Evolutionary conservation across 2,888 invertebrate genomes (phyloP), one percentile per base, ranked within the genome.

Genomic region (Eilema depressum): DNA sequence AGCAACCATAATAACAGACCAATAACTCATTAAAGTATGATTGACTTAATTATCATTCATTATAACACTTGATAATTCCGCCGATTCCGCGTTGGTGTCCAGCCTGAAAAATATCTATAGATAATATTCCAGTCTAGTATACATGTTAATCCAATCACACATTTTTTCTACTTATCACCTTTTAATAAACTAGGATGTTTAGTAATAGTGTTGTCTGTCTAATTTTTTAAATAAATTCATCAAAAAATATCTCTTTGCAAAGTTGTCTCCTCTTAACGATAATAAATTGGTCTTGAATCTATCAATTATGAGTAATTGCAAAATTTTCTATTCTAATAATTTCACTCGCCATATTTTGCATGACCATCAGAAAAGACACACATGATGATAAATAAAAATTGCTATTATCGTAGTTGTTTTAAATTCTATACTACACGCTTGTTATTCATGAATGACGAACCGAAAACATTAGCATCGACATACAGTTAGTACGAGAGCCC

Each of bases 361-460:
- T 25, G 14, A 59, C 26, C 0, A 26, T 59, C 7, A 14, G 26
- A 11, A 10, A 59, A 20, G 12, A 28, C 8, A 28, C 11, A 41
- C 41, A 41, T 41, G 10, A 10, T 3, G 26, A 20, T 63, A 47
- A 63, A 28, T 53, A 26, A n/a, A 53, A 76, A 71, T 68, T 69
- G 76, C 82, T 83, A 83, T 79, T 83, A 84, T 84, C 75, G 76
- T 83, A 84, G 83, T 79, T 77, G 75, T 82, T 88, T 80, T 78
- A 81, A 83, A 83, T 85, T 85, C 83, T 81, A 77, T 74, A 73
- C 78, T 75, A 68, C 26, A 64, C 59, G 80, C 79, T 92, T 91
- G 75, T 79, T 89, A 93, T 92, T 89, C 92, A 88, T 79, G 76
- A 79, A 88, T 79, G 76, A 79, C 74, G 87, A 82, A 83, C 83